Percentiles rank a stretch among this genome's conserved stretches.
Conservation (phyloP, 2,797 vertebrate genomes). For the Hyperoplus lanceolatus region DNA sequence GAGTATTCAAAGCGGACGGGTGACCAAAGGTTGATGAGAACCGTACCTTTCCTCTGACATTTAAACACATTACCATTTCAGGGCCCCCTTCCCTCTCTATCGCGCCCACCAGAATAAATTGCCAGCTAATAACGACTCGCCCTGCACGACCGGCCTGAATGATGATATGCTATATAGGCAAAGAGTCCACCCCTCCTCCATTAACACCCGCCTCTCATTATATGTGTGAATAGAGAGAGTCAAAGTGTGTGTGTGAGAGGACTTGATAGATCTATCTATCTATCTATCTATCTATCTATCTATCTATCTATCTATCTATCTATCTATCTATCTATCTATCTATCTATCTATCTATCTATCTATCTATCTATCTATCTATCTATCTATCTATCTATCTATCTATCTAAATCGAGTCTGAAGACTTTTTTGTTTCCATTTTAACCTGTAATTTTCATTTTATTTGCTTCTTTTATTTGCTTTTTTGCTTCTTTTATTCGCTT, state of each 20-base stretch:
- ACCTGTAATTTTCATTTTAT: too few relatives aligned
- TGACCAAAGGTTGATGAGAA: slow-evolving; percentile 90
- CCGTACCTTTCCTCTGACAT: slow-evolving; percentile 89
- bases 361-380: slow-evolving; percentile 17
- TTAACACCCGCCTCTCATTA: slow-evolving; percentile 55
- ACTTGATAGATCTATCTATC: slow-evolving; percentile 26
- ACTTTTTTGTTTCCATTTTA: too few relatives aligned
- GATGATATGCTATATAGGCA: slow-evolving; percentile 73
- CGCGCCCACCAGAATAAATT: slow-evolving; percentile 84
- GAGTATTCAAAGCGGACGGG: slow-evolving; percentile 90
- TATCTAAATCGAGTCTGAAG: too few relatives aligned
- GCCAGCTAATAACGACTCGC: slow-evolving; percentile 82
- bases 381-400: slow-evolving; percentile 21
- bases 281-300: slow-evolving; percentile 26
- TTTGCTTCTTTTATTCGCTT: too few relatives aligned
- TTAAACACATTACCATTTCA: slow-evolving; percentile 91
- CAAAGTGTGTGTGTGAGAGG: slow-evolving; percentile 7
- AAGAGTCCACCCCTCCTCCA: slow-evolving; percentile 54
- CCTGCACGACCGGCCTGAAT: slow-evolving; percentile 72
- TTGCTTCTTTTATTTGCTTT: too few relatives aligned
- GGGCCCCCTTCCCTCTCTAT: slow-evolving; percentile 77
- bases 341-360: background rate
- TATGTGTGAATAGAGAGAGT: slow-evolving; percentile 27
- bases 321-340: slow-evolving; percentile 14
- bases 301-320: background rate